Evolutionary conservation across 2,113 vertebrate genomes (phyloP).

Genomic region (Cettia cetti): DNA sequence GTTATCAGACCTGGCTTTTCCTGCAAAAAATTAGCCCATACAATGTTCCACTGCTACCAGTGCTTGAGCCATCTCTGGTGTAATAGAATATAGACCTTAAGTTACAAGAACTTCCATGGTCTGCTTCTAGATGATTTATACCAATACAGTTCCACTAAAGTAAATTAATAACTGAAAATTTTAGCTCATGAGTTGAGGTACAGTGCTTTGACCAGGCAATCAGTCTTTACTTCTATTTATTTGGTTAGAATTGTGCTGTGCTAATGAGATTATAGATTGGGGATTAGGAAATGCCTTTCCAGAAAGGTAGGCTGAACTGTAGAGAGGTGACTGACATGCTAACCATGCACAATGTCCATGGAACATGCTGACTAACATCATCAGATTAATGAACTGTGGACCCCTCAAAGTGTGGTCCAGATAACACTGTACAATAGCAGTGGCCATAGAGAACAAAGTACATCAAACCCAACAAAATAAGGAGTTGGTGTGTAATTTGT

Average conservation of each 20-base stretch:
- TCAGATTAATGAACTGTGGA: not conserved
- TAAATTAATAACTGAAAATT: not conserved
- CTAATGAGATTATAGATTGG: constrained; percentile 12
- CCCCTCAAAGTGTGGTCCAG: not conserved
- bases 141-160: not conserved
- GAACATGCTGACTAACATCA: not conserved
- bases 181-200: not conserved
- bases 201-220: not conserved
- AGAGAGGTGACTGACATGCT: not conserved
- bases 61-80: not conserved
- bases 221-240: constrained; percentile 23
- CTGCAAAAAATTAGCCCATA: not conserved
- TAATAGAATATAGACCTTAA: not conserved
- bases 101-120: not conserved
- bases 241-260: not conserved
- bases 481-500: not conserved
- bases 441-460: not conserved
- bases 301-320: not conserved
- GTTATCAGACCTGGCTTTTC: not conserved
- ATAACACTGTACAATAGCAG: not conserved
- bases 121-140: not conserved
- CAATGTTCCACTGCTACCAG: not conserved
- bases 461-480: not conserved
- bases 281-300: constrained; percentile 27
- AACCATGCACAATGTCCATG: not conserved